A percentile compares a stretch with the other conserved stretches of the same genome.
Conservation (phyloP, 2,113 vertebrate species). For the Hydrochoerus hydrochaeris region DNA sequence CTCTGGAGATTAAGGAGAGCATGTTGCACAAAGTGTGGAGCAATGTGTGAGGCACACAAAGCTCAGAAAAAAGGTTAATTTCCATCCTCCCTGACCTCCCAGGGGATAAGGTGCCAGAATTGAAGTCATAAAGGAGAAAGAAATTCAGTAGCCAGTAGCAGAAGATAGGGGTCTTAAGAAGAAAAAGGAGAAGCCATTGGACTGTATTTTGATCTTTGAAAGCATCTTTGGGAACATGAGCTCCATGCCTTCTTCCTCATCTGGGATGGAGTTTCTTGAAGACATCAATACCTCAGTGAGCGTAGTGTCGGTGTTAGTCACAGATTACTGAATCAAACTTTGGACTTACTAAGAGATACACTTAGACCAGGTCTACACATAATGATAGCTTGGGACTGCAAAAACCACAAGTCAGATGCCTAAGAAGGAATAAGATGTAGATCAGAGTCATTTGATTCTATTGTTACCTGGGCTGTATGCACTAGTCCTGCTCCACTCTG, state of each 20-base stretch:
- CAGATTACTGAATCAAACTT: not conserved
- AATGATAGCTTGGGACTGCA: not conserved
- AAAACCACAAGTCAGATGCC: not conserved
- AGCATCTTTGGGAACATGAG: not conserved
- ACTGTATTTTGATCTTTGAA: not conserved
- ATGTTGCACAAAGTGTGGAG: not conserved
- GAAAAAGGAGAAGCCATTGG: not conserved
- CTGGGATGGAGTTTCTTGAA: not conserved
- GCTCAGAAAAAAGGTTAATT: not conserved
- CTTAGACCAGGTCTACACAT: not conserved
- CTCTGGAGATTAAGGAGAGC: not conserved
- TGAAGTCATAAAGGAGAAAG: constrained; percentile 20
- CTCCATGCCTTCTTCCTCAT: not conserved
- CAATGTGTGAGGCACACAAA: not conserved
- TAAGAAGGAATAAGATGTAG: not conserved
- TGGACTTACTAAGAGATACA: not conserved
- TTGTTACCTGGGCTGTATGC: not conserved
- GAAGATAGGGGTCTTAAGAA: not conserved
- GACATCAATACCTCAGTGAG: not conserved
- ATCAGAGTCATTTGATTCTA: not conserved
- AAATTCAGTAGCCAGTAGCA: not conserved
- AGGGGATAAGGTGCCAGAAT: not conserved
- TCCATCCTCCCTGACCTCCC: not conserved
- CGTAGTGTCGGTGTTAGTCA: not conserved
- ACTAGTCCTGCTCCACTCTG: not conserved